Base-by-base conservation (phyloP, 2,888 invertebrate genomes). In the Dolichopus griseipennis region DNA sequence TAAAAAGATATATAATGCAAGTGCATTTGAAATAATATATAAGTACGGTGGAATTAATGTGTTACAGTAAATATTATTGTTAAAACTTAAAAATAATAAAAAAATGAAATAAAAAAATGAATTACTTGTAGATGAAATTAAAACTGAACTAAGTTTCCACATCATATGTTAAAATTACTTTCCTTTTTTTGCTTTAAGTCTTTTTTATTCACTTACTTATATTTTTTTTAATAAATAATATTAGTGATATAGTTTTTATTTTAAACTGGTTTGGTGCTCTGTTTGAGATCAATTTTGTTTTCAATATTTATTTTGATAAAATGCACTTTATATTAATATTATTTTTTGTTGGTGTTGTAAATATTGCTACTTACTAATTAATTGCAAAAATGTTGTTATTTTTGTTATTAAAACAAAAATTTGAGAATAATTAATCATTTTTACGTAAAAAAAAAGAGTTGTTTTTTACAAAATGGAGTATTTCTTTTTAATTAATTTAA, bases 141-240 rank as follows among this genome's bases (percentile, higher is more conserved):
- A 37, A 37, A 37, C 8, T 37, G 8, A 37, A 12, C 37, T 2
- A 9, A 52, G 6, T 52, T 52, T 52, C 18, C 52, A 52, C 18
- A 52, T 52, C 18, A 52, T 52, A 52, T 52, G 18, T 52, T 52
- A 52, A 52, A 52, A 52, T 52, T 52, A 52, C 52, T 52, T 52
- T 52, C 52, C 52, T 52, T 52, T 52, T 52, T 7, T 52, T 52
- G 52, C 15, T 52, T 41, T 41, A 27, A 27, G 12, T 37, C 6
- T 52, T 52, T 12, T 52, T 52, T 52, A 15, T 52, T n/a, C n/a
- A n/a, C n/a, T n/a, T n/a, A n/a, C n/a, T 52, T 18, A 52, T 10
- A 9, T 37, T 37, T 37, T 37, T 37, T 5, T 37, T 4, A 52
- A 6, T 18, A 15, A 52, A 1, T 12, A 52, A 52, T 6, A n/a